Evolutionary conservation across 2,113 vertebrate species (phyloP).

Genomic region (Cromileptes altivelis): DNA sequence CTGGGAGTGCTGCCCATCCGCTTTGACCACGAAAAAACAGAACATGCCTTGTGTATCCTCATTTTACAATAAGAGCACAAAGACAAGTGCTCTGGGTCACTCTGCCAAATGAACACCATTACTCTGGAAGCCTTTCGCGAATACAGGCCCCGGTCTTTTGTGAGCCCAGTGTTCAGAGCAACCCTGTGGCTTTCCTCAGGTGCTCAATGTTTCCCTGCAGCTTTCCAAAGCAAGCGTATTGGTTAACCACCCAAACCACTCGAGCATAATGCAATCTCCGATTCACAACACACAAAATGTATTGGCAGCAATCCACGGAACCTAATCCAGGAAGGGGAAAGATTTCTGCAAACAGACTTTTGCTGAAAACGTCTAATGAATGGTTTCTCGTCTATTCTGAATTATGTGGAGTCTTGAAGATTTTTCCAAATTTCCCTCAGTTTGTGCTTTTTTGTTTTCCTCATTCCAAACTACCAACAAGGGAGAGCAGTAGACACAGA

Average conservation of each 20-base stretch:
- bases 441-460: constrained; percentile 60
- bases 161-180: constrained; percentile 51
- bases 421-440: constrained; percentile 57
- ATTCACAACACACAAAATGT: constrained; percentile 77
- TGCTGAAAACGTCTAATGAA: constrained; percentile 75
- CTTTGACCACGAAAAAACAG: constrained; percentile 33
- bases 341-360: constrained; percentile 75
- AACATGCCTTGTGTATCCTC: constrained; percentile 37
- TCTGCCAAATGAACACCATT: constrained; percentile 61
- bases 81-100: constrained; percentile 67
- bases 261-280: constrained; percentile 77
- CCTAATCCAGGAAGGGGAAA: constrained; percentile 78
- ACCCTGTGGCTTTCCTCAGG: constrained; percentile 78
- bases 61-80: constrained; percentile 41
- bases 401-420: constrained; percentile 45
- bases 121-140: constrained; percentile 50
- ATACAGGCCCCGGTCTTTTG: constrained; percentile 51
- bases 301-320: constrained; percentile 73
- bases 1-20: constrained; percentile 27
- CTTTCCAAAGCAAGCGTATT: constrained; percentile 73
- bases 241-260: constrained; percentile 82
- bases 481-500: constrained; percentile 44
- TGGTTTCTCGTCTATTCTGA: constrained; percentile 71
- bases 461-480: constrained; percentile 58
- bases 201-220: constrained; percentile 76